A percentile compares a stretch with the other conserved stretches of the same genome.
phyloP scores from a whole-genome alignment of 2,888 invertebrate genomes.

The Drosophila acutilabella region DNA sequence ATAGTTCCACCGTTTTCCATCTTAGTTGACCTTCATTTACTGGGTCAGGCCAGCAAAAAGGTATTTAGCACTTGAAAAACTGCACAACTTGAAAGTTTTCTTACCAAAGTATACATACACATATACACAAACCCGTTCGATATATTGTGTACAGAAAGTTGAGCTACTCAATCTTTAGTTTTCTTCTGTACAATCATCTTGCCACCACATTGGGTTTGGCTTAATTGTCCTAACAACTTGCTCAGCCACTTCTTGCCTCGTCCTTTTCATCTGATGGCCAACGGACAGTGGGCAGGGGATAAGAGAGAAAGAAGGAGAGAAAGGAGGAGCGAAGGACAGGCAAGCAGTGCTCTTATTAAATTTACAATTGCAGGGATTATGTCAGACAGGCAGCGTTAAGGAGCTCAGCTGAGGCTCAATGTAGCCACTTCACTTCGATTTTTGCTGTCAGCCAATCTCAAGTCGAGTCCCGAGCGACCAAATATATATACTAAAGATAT shows the following conservation, averaged over 20 bases:
- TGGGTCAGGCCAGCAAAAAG: neutral
- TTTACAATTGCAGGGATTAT: conserved; percentile 81
- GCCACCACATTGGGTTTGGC: conserved; percentile 24
- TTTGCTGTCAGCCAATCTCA: conserved; percentile 64
- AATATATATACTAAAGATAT: conserved; percentile 54
- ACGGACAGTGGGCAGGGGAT: no score
- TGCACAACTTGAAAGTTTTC: conserved; percentile 49
- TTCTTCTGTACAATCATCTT: neutral
- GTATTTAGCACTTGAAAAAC: conserved; percentile 28
- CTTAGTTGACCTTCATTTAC: conserved; percentile 31
- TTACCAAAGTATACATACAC: neutral
- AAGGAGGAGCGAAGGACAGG: no score
- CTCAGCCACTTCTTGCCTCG: conserved; percentile 32
- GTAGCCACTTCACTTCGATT: conserved; percentile 76
- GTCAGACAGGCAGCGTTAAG: conserved; percentile 77
- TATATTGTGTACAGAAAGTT: conserved; percentile 27
- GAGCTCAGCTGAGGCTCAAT: conserved; percentile 74
- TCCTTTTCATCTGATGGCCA: neutral
- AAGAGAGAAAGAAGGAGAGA: no score
- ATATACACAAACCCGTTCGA: neutral
- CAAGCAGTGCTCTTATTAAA: conserved; percentile 63
- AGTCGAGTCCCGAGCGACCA: conserved; percentile 28
- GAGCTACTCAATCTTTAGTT: neutral
- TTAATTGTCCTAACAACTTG: conserved; percentile 68
- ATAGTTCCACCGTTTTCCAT: no score